Evolutionary conservation across 2,113 vertebrate species (phyloP).

Genomic region (Nycticryphes semicollaris): DNA sequence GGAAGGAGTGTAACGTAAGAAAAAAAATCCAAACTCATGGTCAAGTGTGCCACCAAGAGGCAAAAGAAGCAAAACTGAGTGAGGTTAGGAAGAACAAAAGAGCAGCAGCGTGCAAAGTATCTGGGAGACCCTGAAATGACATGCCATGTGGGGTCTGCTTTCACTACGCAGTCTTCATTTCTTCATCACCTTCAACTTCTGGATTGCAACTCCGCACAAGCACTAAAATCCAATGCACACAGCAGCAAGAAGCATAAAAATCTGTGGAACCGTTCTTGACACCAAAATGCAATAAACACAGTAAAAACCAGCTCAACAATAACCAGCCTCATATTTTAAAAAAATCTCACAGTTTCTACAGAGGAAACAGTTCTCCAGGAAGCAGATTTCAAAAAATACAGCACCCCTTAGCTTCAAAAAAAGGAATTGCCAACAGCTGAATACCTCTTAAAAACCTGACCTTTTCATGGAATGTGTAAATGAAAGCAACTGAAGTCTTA

Average conservation of each 20-base stretch:
- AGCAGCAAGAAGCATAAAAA: not conserved
- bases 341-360: not conserved
- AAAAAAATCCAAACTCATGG: not conserved
- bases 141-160: not conserved
- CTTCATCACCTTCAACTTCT: not conserved
- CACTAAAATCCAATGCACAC: not conserved
- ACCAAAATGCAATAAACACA: not conserved
- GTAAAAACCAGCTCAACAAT: not conserved
- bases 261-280: not conserved
- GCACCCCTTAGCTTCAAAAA: not conserved
- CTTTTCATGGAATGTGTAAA: not conserved
- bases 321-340: not conserved
- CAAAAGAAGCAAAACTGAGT: not conserved
- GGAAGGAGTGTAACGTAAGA: not conserved
- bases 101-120: not conserved
- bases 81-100: conserved; percentile 18
- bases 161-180: fast-evolving
- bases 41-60: conserved; percentile 76
- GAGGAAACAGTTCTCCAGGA: not conserved
- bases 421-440: not conserved
- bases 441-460: not conserved
- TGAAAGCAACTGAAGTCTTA: not conserved
- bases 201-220: too few relatives aligned
- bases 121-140: not conserved
- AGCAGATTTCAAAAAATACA: not conserved